Evolutionary conservation across 2,888 invertebrate genomes (phyloP), one percentile per base, ranked within the genome.

Genomic region (Lasioglossum pauxillum): DNA sequence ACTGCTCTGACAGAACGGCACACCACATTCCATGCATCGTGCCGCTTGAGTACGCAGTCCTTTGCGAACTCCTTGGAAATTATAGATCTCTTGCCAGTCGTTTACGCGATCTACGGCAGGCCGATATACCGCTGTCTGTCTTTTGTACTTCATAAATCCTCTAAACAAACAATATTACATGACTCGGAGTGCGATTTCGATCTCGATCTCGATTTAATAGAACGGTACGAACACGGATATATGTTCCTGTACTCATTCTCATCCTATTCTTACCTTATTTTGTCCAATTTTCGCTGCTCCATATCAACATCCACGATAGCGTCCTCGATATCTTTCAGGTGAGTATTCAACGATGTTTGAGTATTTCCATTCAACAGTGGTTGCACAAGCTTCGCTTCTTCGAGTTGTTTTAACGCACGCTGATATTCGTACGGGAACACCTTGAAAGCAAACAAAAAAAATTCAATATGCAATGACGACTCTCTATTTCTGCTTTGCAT

Each of bases 21-120:
- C 99, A 41, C 99, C 99, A 95, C 99, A 99, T 94, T 99, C 99
- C 99, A 99, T 99, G 94, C 99, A 99, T 71, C 99, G 96, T 0
- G 99, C 99, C 2, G 99, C 99, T 95, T 99, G 99, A 16, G 97
- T 97, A 76, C 97, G 96, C 71, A 99, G 96, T n/a, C 98, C 98
- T 95, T 98, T 98, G 12, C 98, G 97, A 14, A 99, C 98, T 91
- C 97, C 97, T 27, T 96, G 96, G 93, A 97, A 97, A 95, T 98
- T 98, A 96, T 99, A 99, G 89, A 99, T 98, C 96, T 99, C 99
- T 89, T 98, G 97, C 99, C 99, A 99, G 95, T 99, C 99, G 87
- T 98, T 97, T 90, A 98, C 95, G 0, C 99, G 97, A 91, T 97
- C 97, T 79, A 97, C 98, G 0, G 98, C 97, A 60, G 98, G 97